These are phyloP conservation scores for Rhynchonycteris naso DNA, from an alignment of 2,797 vertebrate species.

Conservation along the genomic window DNA sequence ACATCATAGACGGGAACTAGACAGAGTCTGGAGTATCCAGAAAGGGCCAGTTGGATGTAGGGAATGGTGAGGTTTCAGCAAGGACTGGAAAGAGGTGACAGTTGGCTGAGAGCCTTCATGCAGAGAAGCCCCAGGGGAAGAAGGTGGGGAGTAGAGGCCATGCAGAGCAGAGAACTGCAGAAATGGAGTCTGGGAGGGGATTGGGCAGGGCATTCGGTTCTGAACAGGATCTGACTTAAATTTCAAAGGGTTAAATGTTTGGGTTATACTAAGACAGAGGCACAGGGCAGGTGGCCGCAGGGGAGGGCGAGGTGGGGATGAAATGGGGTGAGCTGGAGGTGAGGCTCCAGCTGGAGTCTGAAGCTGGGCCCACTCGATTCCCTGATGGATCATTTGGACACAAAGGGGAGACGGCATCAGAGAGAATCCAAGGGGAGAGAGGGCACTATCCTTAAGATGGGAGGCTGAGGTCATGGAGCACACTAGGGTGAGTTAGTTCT, in stretches of 20 bases:
- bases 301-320: background rate
- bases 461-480: too few species aligned
- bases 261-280: background rate
- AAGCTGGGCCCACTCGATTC: background rate
- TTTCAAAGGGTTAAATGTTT: background rate
- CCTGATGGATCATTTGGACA: rapidly evolving
- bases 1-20: background rate
- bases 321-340: too few species aligned
- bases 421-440: background rate
- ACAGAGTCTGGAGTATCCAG: background rate
- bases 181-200: background rate
- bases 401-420: rapidly evolving
- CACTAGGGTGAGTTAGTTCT: too few species aligned
- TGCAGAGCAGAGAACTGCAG: background rate
- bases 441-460: too few species aligned
- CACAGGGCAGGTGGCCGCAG: background rate
- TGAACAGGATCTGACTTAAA: background rate
- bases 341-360: background rate
- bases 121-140: background rate
- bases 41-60: too few species aligned
- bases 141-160: background rate
- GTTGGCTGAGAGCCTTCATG: background rate
- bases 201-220: background rate
- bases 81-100: background rate
- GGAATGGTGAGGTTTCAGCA: background rate